Base-by-base conservation (phyloP, 2,888 invertebrate genomes). In the Nephrotoma appendiculata region DNA sequence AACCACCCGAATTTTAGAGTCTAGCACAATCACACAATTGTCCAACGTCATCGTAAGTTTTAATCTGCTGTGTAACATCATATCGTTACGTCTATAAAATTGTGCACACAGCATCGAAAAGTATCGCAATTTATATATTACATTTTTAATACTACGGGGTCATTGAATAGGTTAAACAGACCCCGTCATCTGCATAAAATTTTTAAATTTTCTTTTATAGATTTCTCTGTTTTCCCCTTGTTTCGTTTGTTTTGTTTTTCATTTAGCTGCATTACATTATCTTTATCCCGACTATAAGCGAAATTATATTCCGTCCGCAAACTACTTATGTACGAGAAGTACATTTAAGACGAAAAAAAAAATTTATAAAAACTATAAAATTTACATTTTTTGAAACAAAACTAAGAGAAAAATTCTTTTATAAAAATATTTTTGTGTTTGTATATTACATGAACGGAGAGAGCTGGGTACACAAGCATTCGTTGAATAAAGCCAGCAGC, bases 131-230 rank as follows among this genome's bases (percentile, higher is more conserved):
- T 42, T 19, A 71, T 52, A 44, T 44, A 52, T 2, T 11, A 71
- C 71, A 71, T 31, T 71, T 71, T 71, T 71, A 71, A 71, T 71
- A 71, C 71, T 71, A 84, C 5, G 41, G 52, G 86, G 86, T 86
- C 86, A 86, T n/a, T 86, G 86, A 42, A 86, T 86, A 86, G 86
- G 86, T 86, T 86, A 86, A 86, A 86, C 86, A 86, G 86, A 19
- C 52, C 86, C 85, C 85, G 45, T 84, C 84, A 84, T 84, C 84
- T 84, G 15, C 43, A 84, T 84, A 43, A n/a, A 84, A 84, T 42
- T 42, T n/a, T 84, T 83, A 83, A 41, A 6, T 83, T 83, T 83
- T 41, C 41, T 83, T 83, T 31, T 83, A 83, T 83, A 52, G 52
- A 52, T 52, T 71, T 71, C 71, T 71, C 31, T 71, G 71, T 71